phyloP scores from a whole-genome alignment of 2,113 vertebrate species.

The Limanda limanda region DNA sequence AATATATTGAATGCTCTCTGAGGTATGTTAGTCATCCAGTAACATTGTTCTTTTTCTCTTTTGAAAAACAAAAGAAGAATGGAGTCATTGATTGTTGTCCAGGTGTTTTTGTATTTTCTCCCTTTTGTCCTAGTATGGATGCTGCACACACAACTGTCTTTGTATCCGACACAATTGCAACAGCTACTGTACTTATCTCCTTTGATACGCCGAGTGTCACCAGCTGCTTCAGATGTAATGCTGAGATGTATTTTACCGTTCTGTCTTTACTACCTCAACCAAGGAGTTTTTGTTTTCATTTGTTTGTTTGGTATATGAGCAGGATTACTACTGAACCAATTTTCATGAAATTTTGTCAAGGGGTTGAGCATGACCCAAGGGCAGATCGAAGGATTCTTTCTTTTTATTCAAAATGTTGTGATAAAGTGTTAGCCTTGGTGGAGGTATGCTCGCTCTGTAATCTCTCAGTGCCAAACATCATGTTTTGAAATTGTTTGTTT shows the following conservation, averaged over 20 bases:
- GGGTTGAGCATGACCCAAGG: no score
- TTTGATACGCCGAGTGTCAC: background rate
- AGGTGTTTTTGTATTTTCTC: no score
- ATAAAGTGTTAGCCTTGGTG: no score
- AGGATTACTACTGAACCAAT: no score
- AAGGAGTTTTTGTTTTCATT: no score
- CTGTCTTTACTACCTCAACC: no score
- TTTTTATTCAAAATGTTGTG: no score
- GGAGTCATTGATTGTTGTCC: background rate
- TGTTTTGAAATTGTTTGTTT: background rate
- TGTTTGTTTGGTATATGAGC: no score
- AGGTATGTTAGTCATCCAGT: background rate
- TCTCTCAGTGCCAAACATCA: background rate
- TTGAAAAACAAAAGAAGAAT: no score
- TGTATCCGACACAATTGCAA: background rate
- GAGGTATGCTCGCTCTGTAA: background rate
- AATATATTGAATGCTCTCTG: background rate
- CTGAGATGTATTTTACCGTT: background rate
- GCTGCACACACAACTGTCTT: background rate
- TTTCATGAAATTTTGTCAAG: no score
- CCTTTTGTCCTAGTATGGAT: no score
- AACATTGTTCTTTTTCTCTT: background rate
- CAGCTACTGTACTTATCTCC: constrained; percentile 2
- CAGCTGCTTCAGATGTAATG: background rate
- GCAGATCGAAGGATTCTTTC: no score